Percentiles rank a stretch among this genome's conserved stretches.
Conservation (phyloP, 2,888 invertebrate genomes). For the Invenusta paracnida region DNA sequence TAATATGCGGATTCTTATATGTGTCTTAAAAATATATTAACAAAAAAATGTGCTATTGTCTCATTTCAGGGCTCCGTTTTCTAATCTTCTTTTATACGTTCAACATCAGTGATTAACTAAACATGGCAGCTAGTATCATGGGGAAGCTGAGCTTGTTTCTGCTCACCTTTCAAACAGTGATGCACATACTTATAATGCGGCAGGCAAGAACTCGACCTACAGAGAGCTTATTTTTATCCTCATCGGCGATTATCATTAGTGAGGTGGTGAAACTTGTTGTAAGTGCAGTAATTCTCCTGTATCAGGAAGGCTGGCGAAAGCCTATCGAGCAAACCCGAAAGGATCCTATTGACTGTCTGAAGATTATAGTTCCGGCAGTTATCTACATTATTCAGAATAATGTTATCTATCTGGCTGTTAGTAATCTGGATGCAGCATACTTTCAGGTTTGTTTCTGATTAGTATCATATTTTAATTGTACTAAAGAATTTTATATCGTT, state of each 20-base stretch:
- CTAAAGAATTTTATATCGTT: neutral
- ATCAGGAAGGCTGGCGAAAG: slow-evolving; percentile 23
- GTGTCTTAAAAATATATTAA: too few species aligned
- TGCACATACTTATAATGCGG: slow-evolving; percentile 28
- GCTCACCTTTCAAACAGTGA: slow-evolving; percentile 31
- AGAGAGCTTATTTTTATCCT: slow-evolving; percentile 12
- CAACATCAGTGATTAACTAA: neutral
- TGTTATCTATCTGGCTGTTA: slow-evolving; percentile 32
- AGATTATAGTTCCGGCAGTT: slow-evolving; percentile 29
- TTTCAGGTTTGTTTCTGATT: slow-evolving; percentile 9
- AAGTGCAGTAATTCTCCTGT: neutral
- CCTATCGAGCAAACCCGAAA: neutral
- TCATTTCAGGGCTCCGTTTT: too few species aligned
- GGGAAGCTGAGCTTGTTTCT: slow-evolving; percentile 12
- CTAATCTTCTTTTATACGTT: too few species aligned
- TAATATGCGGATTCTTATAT: too few species aligned
- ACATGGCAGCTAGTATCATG: neutral
- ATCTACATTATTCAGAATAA: slow-evolving; percentile 32
- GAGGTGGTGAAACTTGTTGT: slow-evolving; percentile 22
- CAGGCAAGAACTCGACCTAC: neutral
- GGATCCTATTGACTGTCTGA: neutral
- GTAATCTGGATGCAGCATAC: slow-evolving; percentile 27
- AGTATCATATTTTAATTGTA: neutral
- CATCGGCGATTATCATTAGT: slow-evolving; percentile 22
- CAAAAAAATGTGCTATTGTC: too few species aligned